Evolutionary conservation across 2,888 invertebrate species (phyloP), one percentile per base, ranked within the genome.

Genomic region (Eulithis testata): DNA sequence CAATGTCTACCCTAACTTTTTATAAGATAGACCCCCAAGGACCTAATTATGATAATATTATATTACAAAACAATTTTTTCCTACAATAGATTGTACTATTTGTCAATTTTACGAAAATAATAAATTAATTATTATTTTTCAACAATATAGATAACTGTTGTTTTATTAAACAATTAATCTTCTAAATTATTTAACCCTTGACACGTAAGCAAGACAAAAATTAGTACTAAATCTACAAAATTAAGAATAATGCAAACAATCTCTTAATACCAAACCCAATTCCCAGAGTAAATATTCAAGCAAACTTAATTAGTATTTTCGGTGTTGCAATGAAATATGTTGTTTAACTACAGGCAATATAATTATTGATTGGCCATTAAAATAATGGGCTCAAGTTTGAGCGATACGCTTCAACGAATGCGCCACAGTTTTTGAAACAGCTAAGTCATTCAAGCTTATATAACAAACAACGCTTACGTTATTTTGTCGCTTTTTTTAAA

Each of bases 231-330:
- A 70, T 75, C 72, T 71, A 76, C 78, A 81, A 84, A 21, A 83
- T 80, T 84, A 76, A 76, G 79, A 78, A 77, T 76, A 79, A 76
- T 74, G 81, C 85, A 84, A 85, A 85, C 81, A 84, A 74, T 79
- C 79, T 85, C 86, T 87, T 88, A 88, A 87, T 88, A 86, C 86
- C 82, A 81, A 89, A 85, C 81, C 85, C 86, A 90, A 88, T 91
- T 86, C 86, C 83, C 85, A 84, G 85, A 86, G 87, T 85, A 88
- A 91, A 91, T 87, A 89, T 86, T 86, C 84, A 85, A 88, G 89
- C 86, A 85, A 86, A 89, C 87, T 88, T 89, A 89, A 90, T 90
- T 88, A 89, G 83, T 85, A 86, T 86, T 81, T 84, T 83, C 74
- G 66, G 75, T 75, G 75, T 76, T 82, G 76, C 77, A 76, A 65